These are phyloP conservation scores for Steatocranus sp. DNA, from an alignment of 2,797 vertebrate genomes.

Conservation along the genomic window DNA sequence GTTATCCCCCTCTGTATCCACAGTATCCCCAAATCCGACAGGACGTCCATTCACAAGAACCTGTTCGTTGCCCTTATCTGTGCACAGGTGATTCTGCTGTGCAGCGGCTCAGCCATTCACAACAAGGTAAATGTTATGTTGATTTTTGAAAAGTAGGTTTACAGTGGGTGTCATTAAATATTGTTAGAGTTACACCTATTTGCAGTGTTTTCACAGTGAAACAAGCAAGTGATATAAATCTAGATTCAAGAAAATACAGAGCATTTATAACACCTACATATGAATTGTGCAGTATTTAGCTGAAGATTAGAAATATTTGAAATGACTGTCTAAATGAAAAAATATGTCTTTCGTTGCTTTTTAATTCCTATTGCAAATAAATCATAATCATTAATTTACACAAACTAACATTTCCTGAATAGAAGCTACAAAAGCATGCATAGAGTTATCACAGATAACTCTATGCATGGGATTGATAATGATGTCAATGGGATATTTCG, in stretches of 20 bases:
- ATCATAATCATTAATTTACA: background rate
- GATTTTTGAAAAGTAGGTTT: background rate
- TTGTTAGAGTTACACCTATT: background rate
- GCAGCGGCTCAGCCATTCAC: constrained; percentile 78
- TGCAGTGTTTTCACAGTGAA: background rate
- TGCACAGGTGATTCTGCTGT: constrained; percentile 80
- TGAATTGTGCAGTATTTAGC: background rate
- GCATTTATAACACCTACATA: background rate
- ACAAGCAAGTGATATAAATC: background rate
- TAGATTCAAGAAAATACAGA: background rate
- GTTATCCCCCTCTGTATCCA: background rate
- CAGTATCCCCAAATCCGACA: constrained; percentile 81
- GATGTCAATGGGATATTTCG: rapidly evolving
- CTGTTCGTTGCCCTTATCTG: constrained; percentile 77
- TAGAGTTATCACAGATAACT: background rate
- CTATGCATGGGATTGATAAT: background rate
- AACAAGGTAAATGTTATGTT: constrained; percentile 66
- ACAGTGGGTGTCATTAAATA: background rate
- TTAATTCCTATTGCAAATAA: background rate
- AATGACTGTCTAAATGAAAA: background rate
- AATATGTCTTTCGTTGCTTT: background rate
- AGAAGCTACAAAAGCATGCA: background rate
- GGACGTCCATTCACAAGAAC: constrained; percentile 81
- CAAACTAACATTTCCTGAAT: rapidly evolving
- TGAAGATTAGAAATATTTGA: background rate